phyloP scores from a whole-genome alignment of 2,888 invertebrate species.

The Heliconius ismenius region DNA sequence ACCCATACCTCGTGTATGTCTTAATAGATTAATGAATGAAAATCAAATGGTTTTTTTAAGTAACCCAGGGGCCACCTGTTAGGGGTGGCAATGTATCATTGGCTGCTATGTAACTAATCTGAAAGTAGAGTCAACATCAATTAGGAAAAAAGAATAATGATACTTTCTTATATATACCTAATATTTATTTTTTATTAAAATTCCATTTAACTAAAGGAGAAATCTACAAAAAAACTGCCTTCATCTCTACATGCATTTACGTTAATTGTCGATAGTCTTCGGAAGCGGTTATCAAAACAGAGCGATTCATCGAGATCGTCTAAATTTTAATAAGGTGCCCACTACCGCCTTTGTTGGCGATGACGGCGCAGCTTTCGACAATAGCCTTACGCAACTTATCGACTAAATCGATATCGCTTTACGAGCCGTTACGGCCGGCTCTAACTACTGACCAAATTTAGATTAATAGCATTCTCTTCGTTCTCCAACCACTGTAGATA shows the following conservation, averaged over 20 bases:
- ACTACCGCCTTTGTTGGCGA: conserved; percentile 78
- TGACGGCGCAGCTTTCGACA: conserved; percentile 76
- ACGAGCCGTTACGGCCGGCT: conserved; percentile 79
- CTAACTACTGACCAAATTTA: conserved; percentile 80
- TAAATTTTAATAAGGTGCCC: conserved; percentile 81
- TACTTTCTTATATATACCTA: not conserved
- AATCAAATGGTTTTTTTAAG: no score
- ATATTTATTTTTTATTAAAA: not conserved
- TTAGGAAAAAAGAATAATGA: not conserved
- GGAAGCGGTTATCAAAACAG: conserved; percentile 78
- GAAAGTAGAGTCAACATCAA: not conserved
- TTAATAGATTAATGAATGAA: no score
- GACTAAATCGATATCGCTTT: conserved; percentile 80
- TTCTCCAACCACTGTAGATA: conserved; percentile 55
- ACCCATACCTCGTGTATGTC: no score
- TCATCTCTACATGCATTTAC: conserved; percentile 58
- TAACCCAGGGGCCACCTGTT: no score
- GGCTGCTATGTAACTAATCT: not conserved
- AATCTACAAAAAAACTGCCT: conserved; percentile 48
- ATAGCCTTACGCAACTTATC: conserved; percentile 80
- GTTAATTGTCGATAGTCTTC: conserved; percentile 60
- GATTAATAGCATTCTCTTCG: conserved; percentile 75
- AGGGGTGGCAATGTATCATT: no score
- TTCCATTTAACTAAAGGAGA: not conserved
- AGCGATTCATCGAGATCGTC: conserved; percentile 74